Evolutionary conservation across 2,113 vertebrate genomes (phyloP).

Genomic region (Prolemur simus): DNA sequence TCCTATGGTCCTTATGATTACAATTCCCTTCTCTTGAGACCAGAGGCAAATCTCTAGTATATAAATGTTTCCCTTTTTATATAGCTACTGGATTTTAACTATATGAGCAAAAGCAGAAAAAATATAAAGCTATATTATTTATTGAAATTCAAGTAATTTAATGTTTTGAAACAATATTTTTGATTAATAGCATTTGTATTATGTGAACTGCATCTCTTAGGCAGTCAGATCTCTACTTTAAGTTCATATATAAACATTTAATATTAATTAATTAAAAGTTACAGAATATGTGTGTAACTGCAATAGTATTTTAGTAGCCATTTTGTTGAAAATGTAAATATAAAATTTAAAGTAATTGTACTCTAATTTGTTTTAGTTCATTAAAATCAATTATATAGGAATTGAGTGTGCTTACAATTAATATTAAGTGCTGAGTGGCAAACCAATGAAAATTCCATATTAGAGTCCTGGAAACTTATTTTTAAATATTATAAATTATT

Average conservation of each 20-base stretch:
- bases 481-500: not conserved
- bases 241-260: not conserved
- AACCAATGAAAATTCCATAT: not conserved
- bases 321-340: not conserved
- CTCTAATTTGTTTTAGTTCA: not conserved
- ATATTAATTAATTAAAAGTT: not conserved
- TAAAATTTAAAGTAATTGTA: not conserved
- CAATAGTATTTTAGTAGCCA: not conserved
- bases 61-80: not conserved
- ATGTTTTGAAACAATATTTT: not conserved
- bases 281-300: not conserved
- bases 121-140: not conserved
- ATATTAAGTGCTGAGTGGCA: not conserved
- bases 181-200: not conserved
- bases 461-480: not conserved
- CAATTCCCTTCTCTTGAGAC: not conserved
- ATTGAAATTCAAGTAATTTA: not conserved
- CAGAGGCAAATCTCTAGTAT: not conserved
- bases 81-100: not conserved
- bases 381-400: not conserved
- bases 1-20: not conserved
- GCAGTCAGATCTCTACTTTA: not conserved
- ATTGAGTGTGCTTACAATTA: not conserved
- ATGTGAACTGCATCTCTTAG: not conserved
- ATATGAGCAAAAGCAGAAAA: not conserved